phyloP scores from a whole-genome alignment of 2,888 invertebrate genomes.

The Sphaerophoria taeniata region DNA sequence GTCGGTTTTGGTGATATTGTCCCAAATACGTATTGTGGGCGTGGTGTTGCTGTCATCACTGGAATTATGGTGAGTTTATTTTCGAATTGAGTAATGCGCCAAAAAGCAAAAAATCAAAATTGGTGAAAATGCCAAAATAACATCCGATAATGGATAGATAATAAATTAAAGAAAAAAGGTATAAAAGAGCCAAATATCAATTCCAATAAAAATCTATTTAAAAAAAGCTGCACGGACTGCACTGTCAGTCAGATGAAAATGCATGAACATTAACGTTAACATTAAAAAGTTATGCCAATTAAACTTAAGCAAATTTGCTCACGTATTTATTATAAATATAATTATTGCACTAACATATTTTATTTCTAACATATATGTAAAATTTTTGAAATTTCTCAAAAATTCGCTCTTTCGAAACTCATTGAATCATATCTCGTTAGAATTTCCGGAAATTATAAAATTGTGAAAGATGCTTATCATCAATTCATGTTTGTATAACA shows the following conservation, averaged over 20 bases:
- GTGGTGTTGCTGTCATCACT: slow-evolving; percentile 99
- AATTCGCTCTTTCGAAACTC: neutral
- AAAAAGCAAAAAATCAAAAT: slow-evolving; percentile 55
- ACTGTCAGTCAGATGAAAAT: slow-evolving; percentile 60
- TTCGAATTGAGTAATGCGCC: slow-evolving; percentile 74
- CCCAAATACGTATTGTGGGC: slow-evolving; percentile 99
- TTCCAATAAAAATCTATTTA: slow-evolving; percentile 7
- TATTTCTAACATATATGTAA: slow-evolving; percentile 1
- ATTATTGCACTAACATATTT: slow-evolving; percentile 42
- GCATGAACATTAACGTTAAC: slow-evolving; percentile 54
- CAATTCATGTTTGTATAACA: no score
- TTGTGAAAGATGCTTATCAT: no score
- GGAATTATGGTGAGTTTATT: slow-evolving; percentile 98
- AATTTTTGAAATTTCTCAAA: slow-evolving; percentile 5
- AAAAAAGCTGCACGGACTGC: slow-evolving; percentile 60
- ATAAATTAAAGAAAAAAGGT: slow-evolving; percentile 42
- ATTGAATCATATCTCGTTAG: slow-evolving; percentile 1
- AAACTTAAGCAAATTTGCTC: slow-evolving; percentile 26
- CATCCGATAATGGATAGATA: slow-evolving; percentile 54
- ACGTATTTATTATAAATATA: slow-evolving; percentile 13
- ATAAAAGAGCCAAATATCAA: slow-evolving; percentile 42
- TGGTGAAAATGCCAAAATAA: slow-evolving; percentile 76
- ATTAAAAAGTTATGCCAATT: slow-evolving; percentile 7
- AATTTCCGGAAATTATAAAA: neutral
- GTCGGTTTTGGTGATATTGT: slow-evolving; percentile 99